Evolutionary conservation across 1,140 invertebrate species (phyloP).

Genomic region (Heliconius himera): DNA sequence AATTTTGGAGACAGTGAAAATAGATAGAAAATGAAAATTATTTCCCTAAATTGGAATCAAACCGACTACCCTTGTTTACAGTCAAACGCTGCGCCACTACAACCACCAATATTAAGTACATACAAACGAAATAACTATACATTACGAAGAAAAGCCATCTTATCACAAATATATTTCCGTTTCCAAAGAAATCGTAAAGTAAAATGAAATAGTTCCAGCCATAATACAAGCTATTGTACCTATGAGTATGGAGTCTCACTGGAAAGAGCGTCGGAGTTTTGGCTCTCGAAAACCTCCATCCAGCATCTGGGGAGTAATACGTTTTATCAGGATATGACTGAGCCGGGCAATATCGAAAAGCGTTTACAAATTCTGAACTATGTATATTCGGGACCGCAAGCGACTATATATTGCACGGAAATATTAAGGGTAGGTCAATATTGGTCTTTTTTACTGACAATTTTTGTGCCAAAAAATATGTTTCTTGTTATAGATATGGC

Average conservation of each 20-base stretch:
- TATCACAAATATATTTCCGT: not conserved
- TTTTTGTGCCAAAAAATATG: not conserved
- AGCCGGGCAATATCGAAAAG: slow-evolving; percentile 23
- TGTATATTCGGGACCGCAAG: slow-evolving; percentile 16
- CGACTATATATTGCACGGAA: slow-evolving; percentile 6
- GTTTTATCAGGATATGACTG: slow-evolving; percentile 32
- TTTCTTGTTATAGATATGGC: not conserved
- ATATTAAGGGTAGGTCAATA: not conserved
- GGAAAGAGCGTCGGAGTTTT: slow-evolving; percentile 18
- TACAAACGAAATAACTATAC: not conserved
- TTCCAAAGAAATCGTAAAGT: slow-evolving; percentile 5
- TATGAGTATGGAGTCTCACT: slow-evolving; percentile 3
- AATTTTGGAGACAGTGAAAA: no score
- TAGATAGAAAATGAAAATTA: no score
- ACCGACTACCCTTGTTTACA: no score
- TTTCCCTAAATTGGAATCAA: no score
- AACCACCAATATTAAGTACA: no score
- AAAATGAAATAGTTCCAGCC: slow-evolving; percentile 6
- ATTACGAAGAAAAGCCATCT: not conserved
- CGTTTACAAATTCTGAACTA: slow-evolving; percentile 20
- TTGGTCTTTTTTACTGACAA: not conserved
- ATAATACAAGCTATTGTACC: slow-evolving; percentile 12
- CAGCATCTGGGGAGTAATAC: slow-evolving; percentile 27
- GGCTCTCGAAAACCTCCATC: slow-evolving; percentile 29
- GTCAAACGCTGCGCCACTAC: no score